Evolutionary conservation across 2,113 vertebrate genomes (phyloP), one percentile per base, ranked within the genome.

Genomic region (Daboia siamensis): DNA sequence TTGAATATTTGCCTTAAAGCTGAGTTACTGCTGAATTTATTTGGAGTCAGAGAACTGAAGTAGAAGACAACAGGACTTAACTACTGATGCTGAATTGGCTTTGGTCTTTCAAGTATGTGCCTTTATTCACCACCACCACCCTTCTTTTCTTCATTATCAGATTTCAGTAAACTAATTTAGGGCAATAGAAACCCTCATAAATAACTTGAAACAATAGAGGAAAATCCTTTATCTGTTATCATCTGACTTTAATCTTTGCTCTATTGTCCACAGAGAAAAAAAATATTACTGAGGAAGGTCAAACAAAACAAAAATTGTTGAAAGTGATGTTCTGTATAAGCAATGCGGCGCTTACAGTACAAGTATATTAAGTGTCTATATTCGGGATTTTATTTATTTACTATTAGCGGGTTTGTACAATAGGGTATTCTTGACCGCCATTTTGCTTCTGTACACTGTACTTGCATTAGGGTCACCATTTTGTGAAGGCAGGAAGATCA

Each of bases 21-120:
- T n/a, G 56, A 17, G 23, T 56, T 15, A 4, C 6, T 51, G 29
- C 17, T 46, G 4, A 17, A 12, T 86, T 91, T 56, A 91, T 91
- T 39, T 59, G 54, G 15, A 61, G 20, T 52, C 46, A 51, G 3
- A 10, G 61, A 91, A 20, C 9, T 80, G 57, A 0, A 29, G 0
- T 9, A 92, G n/a, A 80, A 91, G 64, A 46, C 0, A 29, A 5
- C 15, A 91, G 26, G 12, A 8, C 5, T 69, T n/a, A n/a, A 74
- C 15, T 80, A 13, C 1, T 2, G 46, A 13, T 51, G 57, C 2
- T 52, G 23, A 84, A 1, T 0, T 0, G 0, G 4, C 6, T 80
- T 44, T 87, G 4, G 4, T 0, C 9, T 44, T n/a, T 64, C 48
- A 51, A 69, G n/a, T 52, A 55, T 46, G 5, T 56, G 20, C 11